These are phyloP conservation scores for Periophthalmodon schlosseri DNA, from an alignment of 2,113 vertebrate species.

Conservation along the genomic window DNA sequence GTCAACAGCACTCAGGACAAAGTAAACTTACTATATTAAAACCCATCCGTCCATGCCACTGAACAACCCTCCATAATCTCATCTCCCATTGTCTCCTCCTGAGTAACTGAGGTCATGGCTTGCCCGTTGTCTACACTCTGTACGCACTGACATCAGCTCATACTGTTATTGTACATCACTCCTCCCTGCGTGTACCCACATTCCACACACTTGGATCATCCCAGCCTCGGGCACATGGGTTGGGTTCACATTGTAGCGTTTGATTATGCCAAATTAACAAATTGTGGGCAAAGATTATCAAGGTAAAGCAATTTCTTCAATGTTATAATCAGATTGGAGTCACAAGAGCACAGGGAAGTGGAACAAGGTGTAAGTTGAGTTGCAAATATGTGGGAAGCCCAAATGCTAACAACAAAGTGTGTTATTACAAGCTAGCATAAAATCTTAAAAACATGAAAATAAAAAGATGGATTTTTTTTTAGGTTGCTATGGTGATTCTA, in stretches of 20 bases:
- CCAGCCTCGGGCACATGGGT: background rate
- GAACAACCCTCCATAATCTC: background rate
- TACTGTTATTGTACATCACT: background rate
- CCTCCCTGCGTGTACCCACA: constrained; percentile 24
- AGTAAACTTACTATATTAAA: too few species aligned
- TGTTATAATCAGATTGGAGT: too few species aligned
- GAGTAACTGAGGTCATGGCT: background rate
- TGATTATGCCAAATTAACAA: too few species aligned
- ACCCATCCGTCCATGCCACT: background rate
- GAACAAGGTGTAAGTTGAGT: background rate
- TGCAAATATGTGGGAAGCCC: too few species aligned
- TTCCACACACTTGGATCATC: constrained; percentile 41
- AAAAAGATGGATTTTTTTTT: too few species aligned
- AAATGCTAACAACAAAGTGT: too few species aligned
- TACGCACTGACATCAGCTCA: constrained; percentile 32
- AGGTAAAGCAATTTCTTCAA: background rate
- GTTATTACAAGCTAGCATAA: too few species aligned
- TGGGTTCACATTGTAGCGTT: background rate
- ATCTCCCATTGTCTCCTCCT: background rate
- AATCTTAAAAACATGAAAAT: background rate
- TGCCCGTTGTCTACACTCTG: background rate
- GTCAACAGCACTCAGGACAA: too few species aligned
- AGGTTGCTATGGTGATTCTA: too few species aligned
- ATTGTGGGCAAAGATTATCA: background rate
- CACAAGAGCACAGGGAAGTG: background rate